A percentile compares a stretch with the other conserved stretches of the same genome.
Conservation (phyloP, 2,797 vertebrate species). For the Leptoclinus maculatus region DNA sequence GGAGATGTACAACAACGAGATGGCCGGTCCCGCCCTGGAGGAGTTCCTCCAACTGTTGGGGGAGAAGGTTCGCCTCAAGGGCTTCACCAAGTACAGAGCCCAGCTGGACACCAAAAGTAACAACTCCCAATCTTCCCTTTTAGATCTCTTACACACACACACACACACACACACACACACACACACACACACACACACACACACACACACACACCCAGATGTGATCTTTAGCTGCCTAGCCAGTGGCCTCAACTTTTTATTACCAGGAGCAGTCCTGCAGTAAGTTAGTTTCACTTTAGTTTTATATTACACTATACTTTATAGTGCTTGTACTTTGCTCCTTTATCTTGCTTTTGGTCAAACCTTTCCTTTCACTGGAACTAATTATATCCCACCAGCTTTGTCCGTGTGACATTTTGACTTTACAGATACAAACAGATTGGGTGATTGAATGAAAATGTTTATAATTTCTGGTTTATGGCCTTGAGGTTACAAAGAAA, state of each 20-base stretch:
- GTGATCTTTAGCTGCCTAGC: not conserved
- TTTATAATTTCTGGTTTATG: not conserved
- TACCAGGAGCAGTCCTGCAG: not conserved
- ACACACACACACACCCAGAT: not conserved
- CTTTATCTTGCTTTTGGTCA: conserved; percentile 14
- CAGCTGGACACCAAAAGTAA: conserved; percentile 98
- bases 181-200: not conserved
- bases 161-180: not conserved
- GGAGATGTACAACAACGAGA: conserved; percentile 99
- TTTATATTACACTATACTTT: conserved; percentile 1
- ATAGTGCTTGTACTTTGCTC: conserved; percentile 31
- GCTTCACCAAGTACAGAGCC: conserved; percentile 96
- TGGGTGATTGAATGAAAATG: not conserved
- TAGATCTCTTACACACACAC: conserved; percentile 9
- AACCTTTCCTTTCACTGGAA: conserved; percentile 4
- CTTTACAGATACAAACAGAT: conserved; percentile 3
- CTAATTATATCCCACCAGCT: not conserved
- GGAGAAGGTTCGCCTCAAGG: conserved; percentile 95
- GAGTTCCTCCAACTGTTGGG: conserved; percentile 97
- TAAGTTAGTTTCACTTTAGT: not conserved
- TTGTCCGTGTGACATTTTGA: not conserved
- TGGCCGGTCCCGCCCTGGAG: conserved; percentile 92
- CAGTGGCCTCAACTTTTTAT: not conserved
- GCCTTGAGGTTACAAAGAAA: not conserved
- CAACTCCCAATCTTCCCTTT: conserved; percentile 17